Base-by-base conservation (phyloP, 2,113 vertebrate species). In the Pipra filicauda region DNA sequence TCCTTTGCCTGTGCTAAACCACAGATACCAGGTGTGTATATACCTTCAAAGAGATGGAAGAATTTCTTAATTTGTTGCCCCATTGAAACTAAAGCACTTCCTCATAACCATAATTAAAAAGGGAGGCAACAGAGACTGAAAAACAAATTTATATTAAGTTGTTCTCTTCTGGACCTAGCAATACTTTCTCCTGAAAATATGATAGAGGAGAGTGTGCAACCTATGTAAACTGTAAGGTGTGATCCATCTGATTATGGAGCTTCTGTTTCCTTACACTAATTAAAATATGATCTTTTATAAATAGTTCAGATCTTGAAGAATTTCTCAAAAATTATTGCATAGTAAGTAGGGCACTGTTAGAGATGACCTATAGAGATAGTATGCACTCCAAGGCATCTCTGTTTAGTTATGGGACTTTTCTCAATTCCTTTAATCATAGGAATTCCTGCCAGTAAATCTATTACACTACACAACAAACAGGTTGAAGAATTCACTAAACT, bases 21-120 rank as follows among this genome's bases (percentile, higher is more conserved):
- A 82, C 92, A 89, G 90, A 90, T 93, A 79, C 73, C 83, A 95
- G 90, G 83, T 77, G 89, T 83, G 91, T 85, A 39, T 91, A 57
- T 72, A 84, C 4, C 82, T 95, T 95, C 91, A 95, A 93, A 96
- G 90, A 83, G 88, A 81, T 46, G 23, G 48, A 82, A 65, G 90
- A 95, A 95, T 92, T 77, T 93, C 83, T 94, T 96, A 84, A 92
- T 96, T 95, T 95, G 93, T 85, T 94, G 71, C 84, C 84, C 70
- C 78, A 94, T 84, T 94, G 88, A 97, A 95, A 67, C 79, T 90
- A 76, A 91, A 96, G 65, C 69, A 88, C 69, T 64, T 83, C 80
- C 70, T 89, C 83, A 92, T 73, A 78, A 86, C 54, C 55, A 35
- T 97, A 96, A 97, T 97, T 97, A 93, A 95, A 94, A 89, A 96